Evolutionary conservation across 2,888 invertebrate species (phyloP), one percentile per base, ranked within the genome.

Genomic region (Dolomedes plantarius): DNA sequence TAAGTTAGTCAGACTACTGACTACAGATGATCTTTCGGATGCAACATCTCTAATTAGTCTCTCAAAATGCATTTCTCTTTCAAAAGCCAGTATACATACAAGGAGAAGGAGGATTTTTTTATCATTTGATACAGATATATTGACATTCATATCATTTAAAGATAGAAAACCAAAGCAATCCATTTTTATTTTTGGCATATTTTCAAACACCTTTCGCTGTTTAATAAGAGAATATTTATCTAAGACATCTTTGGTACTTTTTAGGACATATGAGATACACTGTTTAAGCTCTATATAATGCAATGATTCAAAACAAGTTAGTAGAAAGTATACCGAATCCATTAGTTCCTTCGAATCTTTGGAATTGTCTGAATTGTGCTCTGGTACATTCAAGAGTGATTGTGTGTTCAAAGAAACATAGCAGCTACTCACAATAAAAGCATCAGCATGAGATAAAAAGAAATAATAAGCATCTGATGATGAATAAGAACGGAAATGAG

Each of bases 291-390:
- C 71, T 0, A 65, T 1, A 28, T 72, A 75, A 56, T 83, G 82
- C 46, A 83, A 50, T 1, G 65, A 32, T 2, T 64, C 41, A 75
- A 72, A 83, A 27, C 76, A 75, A 50, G 19, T 71, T 1, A 76
- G n/a, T 5, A 83, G 64, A 36, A 36, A 83, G 62, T 28, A n/a
- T 1, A 72, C 71, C 16, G 81, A 56, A 5, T 23, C 23, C 1
- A 3, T 2, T 1, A 56, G 23, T 5, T 23, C 23, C 3, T 56
- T 19, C 5, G 56, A 2, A 56, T 23, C 5, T 16, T 5, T 16
- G 9, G 36, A 36, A 36, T 5, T 36, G 9, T 9, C 5, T 36
- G 5, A 9, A 36, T 9, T 36, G 27, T 11, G 23, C n/a, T 1
- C 23, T 62, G n/a, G 9, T 62, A 23, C n/a, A 23, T 62, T 62